These are phyloP conservation scores for Salvelinus namaycush DNA, from an alignment of 2,113 vertebrate genomes.

Conservation along the genomic window DNA sequence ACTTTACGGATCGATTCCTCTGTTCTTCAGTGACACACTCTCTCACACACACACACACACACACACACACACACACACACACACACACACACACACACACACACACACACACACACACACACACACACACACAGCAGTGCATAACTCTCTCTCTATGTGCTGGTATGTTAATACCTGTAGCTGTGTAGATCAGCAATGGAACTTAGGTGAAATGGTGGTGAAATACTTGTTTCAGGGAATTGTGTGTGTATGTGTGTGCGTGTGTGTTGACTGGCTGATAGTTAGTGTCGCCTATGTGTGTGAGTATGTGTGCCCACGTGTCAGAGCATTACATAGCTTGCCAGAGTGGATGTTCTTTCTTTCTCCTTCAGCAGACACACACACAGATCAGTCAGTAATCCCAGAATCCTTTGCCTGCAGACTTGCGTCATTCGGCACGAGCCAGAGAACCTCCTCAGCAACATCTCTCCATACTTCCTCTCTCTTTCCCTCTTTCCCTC, in stretches of 20 bases:
- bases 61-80: too few species aligned
- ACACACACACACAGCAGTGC: too few species aligned
- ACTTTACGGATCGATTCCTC: too few species aligned
- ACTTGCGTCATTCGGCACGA: background rate
- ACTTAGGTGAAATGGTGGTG: background rate
- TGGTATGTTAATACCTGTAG: background rate
- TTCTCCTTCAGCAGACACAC: background rate
- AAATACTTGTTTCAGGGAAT: background rate
- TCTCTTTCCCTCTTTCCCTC: background rate
- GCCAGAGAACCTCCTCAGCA: background rate
- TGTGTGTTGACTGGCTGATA: too few species aligned
- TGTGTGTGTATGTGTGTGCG: background rate
- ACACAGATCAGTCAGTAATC: background rate
- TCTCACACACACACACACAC: too few species aligned
- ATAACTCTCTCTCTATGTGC: background rate
- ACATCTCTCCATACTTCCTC: background rate
- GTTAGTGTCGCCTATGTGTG: too few species aligned
- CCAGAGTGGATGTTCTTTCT: slow-evolving; percentile 1
- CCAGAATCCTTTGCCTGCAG: background rate
- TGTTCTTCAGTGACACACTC: too few species aligned
- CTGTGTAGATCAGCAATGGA: background rate
- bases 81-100: too few species aligned
- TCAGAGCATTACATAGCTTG: background rate
- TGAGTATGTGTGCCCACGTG: too few species aligned
- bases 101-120: too few species aligned